A percentile compares a stretch with the other conserved stretches of the same genome.
These are phyloP conservation scores for Corythornis leucogaster DNA, from an alignment of 2,797 vertebrate genomes.

Conservation along the genomic window DNA sequence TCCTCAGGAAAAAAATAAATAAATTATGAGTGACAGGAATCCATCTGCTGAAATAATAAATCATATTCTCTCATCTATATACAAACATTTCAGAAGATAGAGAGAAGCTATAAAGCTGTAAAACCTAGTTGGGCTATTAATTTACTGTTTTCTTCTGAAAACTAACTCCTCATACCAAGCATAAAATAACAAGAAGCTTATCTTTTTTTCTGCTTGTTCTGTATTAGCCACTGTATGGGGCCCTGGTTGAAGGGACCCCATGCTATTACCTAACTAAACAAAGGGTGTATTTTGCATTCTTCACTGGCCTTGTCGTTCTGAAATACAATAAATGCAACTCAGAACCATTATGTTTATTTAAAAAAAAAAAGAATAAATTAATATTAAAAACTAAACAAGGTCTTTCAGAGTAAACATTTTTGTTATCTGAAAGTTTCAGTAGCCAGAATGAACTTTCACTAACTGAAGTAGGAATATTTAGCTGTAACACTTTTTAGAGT, in stretches of 20 bases:
- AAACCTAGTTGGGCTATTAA: background rate
- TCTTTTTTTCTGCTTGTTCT: background rate
- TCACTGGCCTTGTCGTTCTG: background rate
- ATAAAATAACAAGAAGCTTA: background rate
- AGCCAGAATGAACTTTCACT: background rate
- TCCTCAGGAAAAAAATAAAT: constrained; percentile 1
- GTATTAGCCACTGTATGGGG: background rate
- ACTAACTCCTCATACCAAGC: background rate
- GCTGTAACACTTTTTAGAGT: background rate
- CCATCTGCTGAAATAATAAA: background rate
- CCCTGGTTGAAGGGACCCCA: background rate
- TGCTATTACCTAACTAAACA: background rate
- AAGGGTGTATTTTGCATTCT: background rate
- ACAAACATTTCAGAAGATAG: background rate
- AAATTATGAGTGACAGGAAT: background rate
- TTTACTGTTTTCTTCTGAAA: background rate
- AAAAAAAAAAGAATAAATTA: background rate
- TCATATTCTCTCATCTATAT: background rate
- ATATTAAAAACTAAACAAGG: background rate
- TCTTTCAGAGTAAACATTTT: background rate
- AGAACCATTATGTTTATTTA: background rate
- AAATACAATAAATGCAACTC: background rate
- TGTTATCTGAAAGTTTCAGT: background rate
- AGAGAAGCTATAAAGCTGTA: background rate
- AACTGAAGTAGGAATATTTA: background rate